A percentile compares a stretch with the other conserved stretches of the same genome.
Conservation (phyloP, 2,888 invertebrate genomes). For the Stenoptilia bipunctidactyla region DNA sequence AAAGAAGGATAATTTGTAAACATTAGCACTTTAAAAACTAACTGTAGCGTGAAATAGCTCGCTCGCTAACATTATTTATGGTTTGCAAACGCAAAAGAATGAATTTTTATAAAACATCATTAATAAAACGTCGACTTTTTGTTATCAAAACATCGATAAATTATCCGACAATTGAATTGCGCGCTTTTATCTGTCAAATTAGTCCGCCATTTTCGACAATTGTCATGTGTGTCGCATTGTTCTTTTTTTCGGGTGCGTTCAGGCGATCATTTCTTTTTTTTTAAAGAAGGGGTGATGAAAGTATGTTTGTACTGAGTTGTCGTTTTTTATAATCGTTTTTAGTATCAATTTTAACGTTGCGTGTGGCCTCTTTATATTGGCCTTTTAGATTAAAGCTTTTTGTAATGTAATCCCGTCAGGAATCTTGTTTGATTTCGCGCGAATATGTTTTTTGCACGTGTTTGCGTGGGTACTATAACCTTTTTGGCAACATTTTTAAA, state of each 20-base stretch:
- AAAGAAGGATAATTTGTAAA: constrained; percentile 35
- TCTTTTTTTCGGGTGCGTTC: constrained; percentile 47
- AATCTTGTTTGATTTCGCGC: constrained; percentile 22
- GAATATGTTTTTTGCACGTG: background rate
- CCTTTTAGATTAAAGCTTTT: constrained; percentile 26
- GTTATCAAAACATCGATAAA: constrained; percentile 61
- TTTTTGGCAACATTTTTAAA: constrained; percentile 1
- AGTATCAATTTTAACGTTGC: constrained; percentile 23
- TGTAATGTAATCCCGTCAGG: constrained; percentile 25
- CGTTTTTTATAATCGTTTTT: constrained; percentile 14
- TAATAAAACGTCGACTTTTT: constrained; percentile 43
- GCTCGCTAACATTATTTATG: constrained; percentile 43
- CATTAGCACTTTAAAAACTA: constrained; percentile 38
- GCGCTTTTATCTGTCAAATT: constrained; percentile 66
- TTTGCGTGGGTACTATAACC: constrained; percentile 25
- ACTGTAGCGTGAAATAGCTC: constrained; percentile 43
- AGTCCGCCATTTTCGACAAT: constrained; percentile 52
- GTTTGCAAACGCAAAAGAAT: constrained; percentile 32
- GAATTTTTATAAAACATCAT: constrained; percentile 44
- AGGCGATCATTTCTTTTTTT: constrained; percentile 41
- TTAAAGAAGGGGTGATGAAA: constrained; percentile 41
- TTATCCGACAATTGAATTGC: constrained; percentile 60
- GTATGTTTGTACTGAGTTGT: constrained; percentile 26
- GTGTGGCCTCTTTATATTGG: constrained; percentile 37
- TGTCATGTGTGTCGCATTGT: constrained; percentile 32